These are phyloP conservation scores for Brenthis daphne DNA, from an alignment of 2,888 invertebrate species.

Conservation along the genomic window DNA sequence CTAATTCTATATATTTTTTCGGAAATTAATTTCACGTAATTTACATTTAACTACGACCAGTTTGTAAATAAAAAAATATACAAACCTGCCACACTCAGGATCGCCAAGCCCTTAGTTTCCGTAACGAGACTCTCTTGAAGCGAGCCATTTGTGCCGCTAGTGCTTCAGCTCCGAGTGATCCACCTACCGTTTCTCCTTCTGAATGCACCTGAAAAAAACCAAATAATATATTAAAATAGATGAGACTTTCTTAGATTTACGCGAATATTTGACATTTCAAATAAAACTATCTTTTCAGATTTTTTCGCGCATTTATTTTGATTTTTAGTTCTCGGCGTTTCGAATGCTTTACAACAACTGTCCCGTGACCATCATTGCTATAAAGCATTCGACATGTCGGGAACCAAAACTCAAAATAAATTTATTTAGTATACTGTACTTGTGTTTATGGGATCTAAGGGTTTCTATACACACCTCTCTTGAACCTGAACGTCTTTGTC, in stretches of 20 bases:
- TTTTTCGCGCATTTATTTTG: too few relatives aligned
- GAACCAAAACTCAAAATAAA: too few relatives aligned
- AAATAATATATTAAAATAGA: background rate
- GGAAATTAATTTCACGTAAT: too few relatives aligned
- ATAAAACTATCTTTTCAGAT: too few relatives aligned
- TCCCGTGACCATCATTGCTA: too few relatives aligned
- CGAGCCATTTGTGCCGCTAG: constrained; percentile 87
- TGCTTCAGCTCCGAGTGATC: constrained; percentile 84
- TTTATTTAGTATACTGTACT: background rate
- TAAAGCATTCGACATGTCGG: too few relatives aligned
- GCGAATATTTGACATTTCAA: too few relatives aligned
- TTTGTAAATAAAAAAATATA: too few relatives aligned
- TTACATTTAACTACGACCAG: too few relatives aligned
- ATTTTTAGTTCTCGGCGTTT: too few relatives aligned
- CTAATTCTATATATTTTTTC: too few relatives aligned
- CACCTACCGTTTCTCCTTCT: constrained; percentile 86
- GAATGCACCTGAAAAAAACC: constrained; percentile 82
- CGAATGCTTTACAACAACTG: too few relatives aligned
- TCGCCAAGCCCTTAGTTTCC: constrained; percentile 91
- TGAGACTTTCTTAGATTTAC: background rate
- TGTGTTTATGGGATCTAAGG: background rate
- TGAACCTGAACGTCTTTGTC: constrained; percentile 65
- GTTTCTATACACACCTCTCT: constrained; percentile 65
- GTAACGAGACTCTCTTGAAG: constrained; percentile 89
- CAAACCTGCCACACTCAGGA: constrained; percentile 85